phyloP scores from a whole-genome alignment of 2,888 invertebrate species.

The Dynastes hyllus region DNA sequence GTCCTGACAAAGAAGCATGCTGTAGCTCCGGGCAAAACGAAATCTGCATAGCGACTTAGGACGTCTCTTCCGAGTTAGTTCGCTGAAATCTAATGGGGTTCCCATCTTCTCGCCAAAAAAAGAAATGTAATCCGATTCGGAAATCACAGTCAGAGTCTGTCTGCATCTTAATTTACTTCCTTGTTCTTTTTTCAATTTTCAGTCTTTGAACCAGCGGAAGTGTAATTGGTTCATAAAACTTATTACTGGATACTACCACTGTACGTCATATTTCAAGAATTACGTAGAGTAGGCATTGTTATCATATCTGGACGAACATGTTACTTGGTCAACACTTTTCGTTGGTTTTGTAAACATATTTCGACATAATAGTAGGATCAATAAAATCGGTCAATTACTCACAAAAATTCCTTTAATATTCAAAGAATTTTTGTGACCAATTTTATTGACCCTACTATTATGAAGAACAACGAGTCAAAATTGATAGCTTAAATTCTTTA shows the following conservation, averaged over 20 bases:
- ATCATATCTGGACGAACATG: too few species aligned
- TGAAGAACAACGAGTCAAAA: too few species aligned
- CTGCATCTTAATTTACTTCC: conserved; percentile 6
- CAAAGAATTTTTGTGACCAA: too few species aligned
- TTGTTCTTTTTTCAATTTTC: not conserved
- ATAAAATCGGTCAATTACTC: too few species aligned
- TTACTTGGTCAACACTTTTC: too few species aligned
- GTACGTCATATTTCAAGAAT: not conserved
- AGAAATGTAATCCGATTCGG: conserved; percentile 5
- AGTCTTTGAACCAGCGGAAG: not conserved
- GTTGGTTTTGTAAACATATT: too few species aligned
- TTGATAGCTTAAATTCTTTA: too few species aligned
- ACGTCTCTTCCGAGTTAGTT: conserved; percentile 5
- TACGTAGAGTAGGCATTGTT: too few species aligned
- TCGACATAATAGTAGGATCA: too few species aligned
- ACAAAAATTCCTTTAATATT: too few species aligned
- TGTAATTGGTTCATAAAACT: not conserved
- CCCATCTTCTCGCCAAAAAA: not conserved
- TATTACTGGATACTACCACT: not conserved
- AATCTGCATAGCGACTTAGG: conserved; percentile 2
- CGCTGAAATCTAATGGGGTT: conserved; percentile 10
- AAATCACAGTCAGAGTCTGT: not conserved
- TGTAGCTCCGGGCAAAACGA: not conserved
- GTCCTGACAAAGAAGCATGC: not conserved
- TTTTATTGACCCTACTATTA: too few species aligned